A percentile compares a stretch with the other conserved stretches of the same genome.
Evolutionary conservation across 2,888 invertebrate genomes (phyloP).

Genomic region (Macrophya annulata): DNA sequence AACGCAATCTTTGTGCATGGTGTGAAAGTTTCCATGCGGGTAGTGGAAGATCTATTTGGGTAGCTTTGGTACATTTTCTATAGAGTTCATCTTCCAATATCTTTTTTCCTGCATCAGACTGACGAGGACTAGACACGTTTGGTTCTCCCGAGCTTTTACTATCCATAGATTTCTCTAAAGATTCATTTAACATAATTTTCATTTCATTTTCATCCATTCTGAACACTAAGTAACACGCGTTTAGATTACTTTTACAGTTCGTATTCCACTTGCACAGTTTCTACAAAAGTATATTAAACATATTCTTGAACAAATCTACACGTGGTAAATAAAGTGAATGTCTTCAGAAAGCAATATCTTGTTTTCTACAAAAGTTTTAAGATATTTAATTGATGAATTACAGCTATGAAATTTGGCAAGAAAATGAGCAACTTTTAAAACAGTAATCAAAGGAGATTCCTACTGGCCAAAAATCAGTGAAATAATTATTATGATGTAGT

Average conservation of each 20-base stretch:
- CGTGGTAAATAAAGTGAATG: neutral
- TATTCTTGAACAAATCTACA: neutral
- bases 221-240: neutral
- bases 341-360: neutral
- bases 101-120: neutral
- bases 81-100: slow-evolving; percentile 39
- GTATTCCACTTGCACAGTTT: neutral
- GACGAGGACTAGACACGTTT: neutral
- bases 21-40: slow-evolving; percentile 64
- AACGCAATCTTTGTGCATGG: slow-evolving; percentile 67
- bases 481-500: neutral
- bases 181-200: slow-evolving; percentile 61
- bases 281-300: neutral
- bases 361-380: neutral
- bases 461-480: neutral
- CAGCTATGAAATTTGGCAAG: neutral
- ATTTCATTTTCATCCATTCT: slow-evolving; percentile 22
- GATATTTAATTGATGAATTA: slow-evolving; percentile 1
- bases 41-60: slow-evolving; percentile 72
- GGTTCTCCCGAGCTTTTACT: neutral
- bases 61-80: slow-evolving; percentile 69
- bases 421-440: neutral
- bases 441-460: neutral
- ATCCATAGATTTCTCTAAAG: slow-evolving; percentile 51
- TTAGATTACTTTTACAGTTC: neutral